These are phyloP conservation scores for Mionectes macconnelli DNA, from an alignment of 2,113 vertebrate genomes.

Conservation along the genomic window DNA sequence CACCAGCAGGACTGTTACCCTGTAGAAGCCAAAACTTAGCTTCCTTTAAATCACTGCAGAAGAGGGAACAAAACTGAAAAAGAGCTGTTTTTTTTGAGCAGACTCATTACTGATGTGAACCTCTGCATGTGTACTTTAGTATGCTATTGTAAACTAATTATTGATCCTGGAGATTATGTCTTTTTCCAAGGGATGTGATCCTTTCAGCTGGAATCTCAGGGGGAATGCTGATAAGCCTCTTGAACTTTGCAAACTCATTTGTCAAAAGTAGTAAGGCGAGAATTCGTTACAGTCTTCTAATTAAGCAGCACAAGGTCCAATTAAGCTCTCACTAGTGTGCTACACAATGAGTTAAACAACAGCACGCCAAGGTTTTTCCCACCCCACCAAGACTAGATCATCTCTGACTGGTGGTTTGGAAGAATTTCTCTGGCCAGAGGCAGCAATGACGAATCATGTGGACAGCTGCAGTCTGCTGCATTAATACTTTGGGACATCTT, in stretches of 20 bases:
- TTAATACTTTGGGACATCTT: neutral
- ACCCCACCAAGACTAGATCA: neutral
- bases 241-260: slow-evolving; percentile 37
- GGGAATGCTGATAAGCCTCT: slow-evolving; percentile 36
- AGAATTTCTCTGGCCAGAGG: neutral
- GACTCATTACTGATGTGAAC: neutral
- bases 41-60: neutral
- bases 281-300: neutral
- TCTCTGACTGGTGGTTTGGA: neutral
- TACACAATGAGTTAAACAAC: neutral
- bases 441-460: neutral
- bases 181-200: neutral
- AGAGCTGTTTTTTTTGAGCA: neutral
- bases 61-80: neutral
- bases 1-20: neutral
- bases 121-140: neutral
- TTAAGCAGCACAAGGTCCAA: slow-evolving; percentile 12
- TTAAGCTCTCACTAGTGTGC: slow-evolving; percentile 11
- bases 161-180: neutral
- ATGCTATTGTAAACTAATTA: neutral
- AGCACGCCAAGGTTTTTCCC: neutral
- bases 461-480: neutral
- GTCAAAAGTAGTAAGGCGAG: neutral
- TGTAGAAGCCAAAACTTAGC: neutral
- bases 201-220: neutral